Evolutionary conservation across 2,888 invertebrate species (phyloP).

Genomic region (Troglohyphantes excavatus): DNA sequence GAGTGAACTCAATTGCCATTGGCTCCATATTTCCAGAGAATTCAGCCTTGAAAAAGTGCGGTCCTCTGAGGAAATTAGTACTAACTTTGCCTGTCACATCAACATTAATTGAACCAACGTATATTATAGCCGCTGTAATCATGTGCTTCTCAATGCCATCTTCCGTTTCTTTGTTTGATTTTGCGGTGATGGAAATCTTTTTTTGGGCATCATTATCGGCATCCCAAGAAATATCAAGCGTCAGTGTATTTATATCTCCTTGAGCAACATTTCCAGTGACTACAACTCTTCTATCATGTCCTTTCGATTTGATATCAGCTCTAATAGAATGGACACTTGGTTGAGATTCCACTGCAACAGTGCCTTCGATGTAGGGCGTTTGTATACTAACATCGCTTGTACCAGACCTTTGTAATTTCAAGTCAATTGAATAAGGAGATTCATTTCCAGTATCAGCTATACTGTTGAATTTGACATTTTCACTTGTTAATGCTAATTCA

Average conservation of each 20-base stretch:
- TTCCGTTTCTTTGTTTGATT: slow-evolving; percentile 33
- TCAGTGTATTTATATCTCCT: slow-evolving; percentile 17
- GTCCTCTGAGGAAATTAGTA: slow-evolving; percentile 51
- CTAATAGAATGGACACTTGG: neutral
- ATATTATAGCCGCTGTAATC: slow-evolving; percentile 56
- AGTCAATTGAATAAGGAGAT: slow-evolving; percentile 17
- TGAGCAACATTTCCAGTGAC: slow-evolving; percentile 41
- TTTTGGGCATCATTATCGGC: slow-evolving; percentile 58
- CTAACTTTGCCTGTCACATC: slow-evolving; percentile 55
- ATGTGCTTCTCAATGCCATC: slow-evolving; percentile 49
- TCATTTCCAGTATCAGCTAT: slow-evolving; percentile 23
- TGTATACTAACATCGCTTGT: slow-evolving; percentile 27
- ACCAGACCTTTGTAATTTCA: slow-evolving; percentile 39
- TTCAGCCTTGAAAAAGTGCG: slow-evolving; percentile 67
- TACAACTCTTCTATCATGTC: slow-evolving; percentile 39
- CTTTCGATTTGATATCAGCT: slow-evolving; percentile 44
- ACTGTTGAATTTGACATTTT: slow-evolving; percentile 13
- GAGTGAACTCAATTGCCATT: slow-evolving; percentile 47
- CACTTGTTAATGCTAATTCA: slow-evolving; percentile 2
- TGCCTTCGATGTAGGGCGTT: slow-evolving; percentile 48
- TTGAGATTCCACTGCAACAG: slow-evolving; percentile 19
- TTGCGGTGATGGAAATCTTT: slow-evolving; percentile 44
- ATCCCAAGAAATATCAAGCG: slow-evolving; percentile 64
- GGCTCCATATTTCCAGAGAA: slow-evolving; percentile 54
- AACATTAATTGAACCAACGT: slow-evolving; percentile 53